phyloP scores from a whole-genome alignment of 2,888 invertebrate genomes.

The Antitype chi region DNA sequence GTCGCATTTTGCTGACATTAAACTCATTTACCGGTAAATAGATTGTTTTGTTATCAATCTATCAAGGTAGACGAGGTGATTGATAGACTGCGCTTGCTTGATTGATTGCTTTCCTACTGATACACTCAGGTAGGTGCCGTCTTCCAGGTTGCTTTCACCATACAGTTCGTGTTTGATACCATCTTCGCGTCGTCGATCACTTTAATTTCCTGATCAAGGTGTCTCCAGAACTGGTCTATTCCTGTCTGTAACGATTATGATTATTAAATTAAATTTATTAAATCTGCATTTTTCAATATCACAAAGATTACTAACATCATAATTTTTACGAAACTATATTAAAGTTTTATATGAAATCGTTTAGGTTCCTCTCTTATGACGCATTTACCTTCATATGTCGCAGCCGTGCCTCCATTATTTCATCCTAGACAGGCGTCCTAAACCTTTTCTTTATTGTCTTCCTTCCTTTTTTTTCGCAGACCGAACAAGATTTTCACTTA shows the following conservation, averaged over 20 bases:
- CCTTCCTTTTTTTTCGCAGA: conserved; percentile 74
- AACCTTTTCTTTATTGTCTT: conserved; percentile 74
- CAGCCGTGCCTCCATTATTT: conserved; percentile 61
- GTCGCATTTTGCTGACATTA: conserved; percentile 31
- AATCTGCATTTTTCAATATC: neutral
- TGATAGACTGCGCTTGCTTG: conserved; percentile 31
- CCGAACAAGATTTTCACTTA: conserved; percentile 78
- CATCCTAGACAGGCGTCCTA: conserved; percentile 65
- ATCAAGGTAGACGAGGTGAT: conserved; percentile 14
- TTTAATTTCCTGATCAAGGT: neutral
- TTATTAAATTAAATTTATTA: neutral
- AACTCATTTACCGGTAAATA: conserved; percentile 22
- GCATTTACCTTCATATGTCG: conserved; percentile 60
- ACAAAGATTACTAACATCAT: neutral
- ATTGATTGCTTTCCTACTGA: conserved; percentile 28
- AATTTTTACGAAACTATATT: conserved; percentile 19
- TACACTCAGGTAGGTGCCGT: neutral
- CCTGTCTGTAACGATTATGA: too few relatives aligned
- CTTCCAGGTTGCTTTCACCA: neutral
- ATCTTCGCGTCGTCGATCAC: neutral
- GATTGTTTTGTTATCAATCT: conserved; percentile 34
- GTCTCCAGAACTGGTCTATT: neutral
- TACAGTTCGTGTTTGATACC: conserved; percentile 2
- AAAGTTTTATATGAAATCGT: conserved; percentile 37
- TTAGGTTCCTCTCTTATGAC: conserved; percentile 45